Percentiles rank a stretch among this genome's conserved stretches.
Evolutionary conservation across 2,888 invertebrate genomes (phyloP).

Genomic region (Acleris holmiana): DNA sequence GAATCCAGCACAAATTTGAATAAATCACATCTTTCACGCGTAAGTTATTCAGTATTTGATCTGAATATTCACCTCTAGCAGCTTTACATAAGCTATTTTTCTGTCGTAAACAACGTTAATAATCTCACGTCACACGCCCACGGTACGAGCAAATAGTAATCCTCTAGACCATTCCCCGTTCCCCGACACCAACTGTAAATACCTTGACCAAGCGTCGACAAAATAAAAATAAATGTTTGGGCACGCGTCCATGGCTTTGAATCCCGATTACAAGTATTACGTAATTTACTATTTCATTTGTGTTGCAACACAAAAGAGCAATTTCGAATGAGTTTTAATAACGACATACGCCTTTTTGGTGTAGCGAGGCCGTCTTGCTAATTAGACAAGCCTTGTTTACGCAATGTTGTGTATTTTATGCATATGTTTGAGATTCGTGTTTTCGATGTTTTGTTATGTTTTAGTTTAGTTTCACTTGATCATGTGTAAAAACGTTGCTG

Average conservation of each 20-base stretch:
- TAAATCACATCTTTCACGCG: too few species aligned
- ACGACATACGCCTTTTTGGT: not conserved
- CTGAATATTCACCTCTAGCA: too few species aligned
- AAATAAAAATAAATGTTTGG: conserved; percentile 31
- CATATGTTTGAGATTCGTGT: conserved; percentile 13
- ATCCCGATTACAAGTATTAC: conserved; percentile 19
- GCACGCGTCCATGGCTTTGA: conserved; percentile 38
- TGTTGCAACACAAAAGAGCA: not conserved
- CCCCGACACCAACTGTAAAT: conserved; percentile 12
- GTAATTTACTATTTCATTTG: conserved; percentile 6
- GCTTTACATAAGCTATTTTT: conserved; percentile 1
- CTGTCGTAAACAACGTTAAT: conserved; percentile 19
- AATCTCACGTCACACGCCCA: conserved; percentile 17
- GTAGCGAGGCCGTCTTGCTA: not conserved
- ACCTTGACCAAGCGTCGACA: conserved; percentile 18
- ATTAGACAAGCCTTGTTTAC: conserved; percentile 2
- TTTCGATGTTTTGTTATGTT: conserved; percentile 3
- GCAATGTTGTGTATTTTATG: conserved; percentile 4
- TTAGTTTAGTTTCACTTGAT: not conserved
- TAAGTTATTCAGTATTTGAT: too few species aligned
- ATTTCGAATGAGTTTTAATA: not conserved
- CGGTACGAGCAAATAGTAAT: not conserved
- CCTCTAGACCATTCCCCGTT: conserved; percentile 21
- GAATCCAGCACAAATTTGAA: too few species aligned
- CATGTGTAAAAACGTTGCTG: too few species aligned